Evolutionary conservation across 2,888 invertebrate genomes (phyloP).

Genomic region (Hofmannophila pseudospretella): DNA sequence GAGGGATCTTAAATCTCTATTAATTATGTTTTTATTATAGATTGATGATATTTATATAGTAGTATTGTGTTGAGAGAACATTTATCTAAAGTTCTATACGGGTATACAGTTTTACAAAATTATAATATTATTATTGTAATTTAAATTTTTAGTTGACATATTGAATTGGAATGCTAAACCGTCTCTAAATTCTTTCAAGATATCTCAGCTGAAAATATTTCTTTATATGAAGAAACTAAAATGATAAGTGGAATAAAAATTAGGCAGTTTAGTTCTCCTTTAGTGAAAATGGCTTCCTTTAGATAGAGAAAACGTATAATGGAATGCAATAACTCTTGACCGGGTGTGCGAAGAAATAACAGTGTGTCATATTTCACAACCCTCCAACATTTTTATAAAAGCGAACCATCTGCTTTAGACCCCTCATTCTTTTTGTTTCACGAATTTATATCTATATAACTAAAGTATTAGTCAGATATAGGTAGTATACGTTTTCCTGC

Average conservation of each 20-base stretch:
- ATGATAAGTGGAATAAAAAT: conserved; percentile 46
- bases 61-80: no score
- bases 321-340: conserved; percentile 79
- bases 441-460: conserved; percentile 70
- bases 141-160: no score
- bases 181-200: no score
- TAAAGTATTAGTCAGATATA: conserved; percentile 55
- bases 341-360: conserved; percentile 78
- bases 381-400: conserved; percentile 78
- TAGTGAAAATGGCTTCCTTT: conserved; percentile 76
- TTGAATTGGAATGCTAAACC: no score
- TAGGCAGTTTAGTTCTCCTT: conserved; percentile 71
- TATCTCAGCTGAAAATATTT: no score
- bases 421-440: conserved; percentile 76
- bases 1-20: no score
- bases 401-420: conserved; percentile 78
- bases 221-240: neutral
- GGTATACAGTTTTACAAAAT: no score
- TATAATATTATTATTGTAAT: no score
- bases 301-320: conserved; percentile 77
- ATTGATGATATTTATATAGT: no score
- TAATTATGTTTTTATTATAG: no score
- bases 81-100: no score
- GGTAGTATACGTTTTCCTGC: conserved; percentile 28
- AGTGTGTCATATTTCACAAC: conserved; percentile 78